Base-by-base conservation (phyloP, 1,140 invertebrate species). In the Microplitis demolitor region DNA sequence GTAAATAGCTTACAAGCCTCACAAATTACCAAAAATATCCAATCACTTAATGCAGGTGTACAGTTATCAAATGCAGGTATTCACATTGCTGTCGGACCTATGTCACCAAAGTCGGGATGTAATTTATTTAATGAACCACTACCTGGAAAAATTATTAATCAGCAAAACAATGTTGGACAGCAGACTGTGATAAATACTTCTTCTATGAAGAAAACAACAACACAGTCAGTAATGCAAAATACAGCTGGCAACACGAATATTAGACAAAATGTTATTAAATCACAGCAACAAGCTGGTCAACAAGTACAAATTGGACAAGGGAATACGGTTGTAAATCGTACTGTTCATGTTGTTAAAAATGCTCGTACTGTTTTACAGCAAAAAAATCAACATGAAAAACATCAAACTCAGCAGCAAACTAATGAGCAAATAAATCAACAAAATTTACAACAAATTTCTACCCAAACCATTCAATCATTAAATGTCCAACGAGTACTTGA, bases 401-500 rank as follows among this genome's bases (percentile, higher is more conserved):
- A 16, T 24, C 56, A 58, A 31, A n/a, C 4, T 8, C 56, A 58
- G 11, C 61, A 56, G 9, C 50, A 71, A 35, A 53, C 24, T 24
- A 72, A 66, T 35, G 74, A 75, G 34, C 74, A 76, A 62, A 67
- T 73, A 73, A 66, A 80, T 62, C 81, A 80, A 64, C 78, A 82
- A 45, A 83, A 83, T 72, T 74, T 82, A n/a, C 82, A 84, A 39
- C 83, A 86, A 61, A 82, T 86, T 54, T 83, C 84, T 2, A 78
- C 83, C 3, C 84, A 87, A 69, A 82, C 81, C 1, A 80, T 87
- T 3, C 86, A 87, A 66, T 81, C 80, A 4, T 79, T 87, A 69
- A 87, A 87, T 68, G 78, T 84, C 13, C 85, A 87, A 62, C 81
- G 86, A 33, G 80, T 85, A 13, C 83, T 85, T 35, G 83, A 87